A percentile compares a stretch with the other conserved stretches of the same genome.
These are phyloP conservation scores for Neosalanx taihuensis DNA, from an alignment of 2,797 vertebrate genomes.

Conservation along the genomic window DNA sequence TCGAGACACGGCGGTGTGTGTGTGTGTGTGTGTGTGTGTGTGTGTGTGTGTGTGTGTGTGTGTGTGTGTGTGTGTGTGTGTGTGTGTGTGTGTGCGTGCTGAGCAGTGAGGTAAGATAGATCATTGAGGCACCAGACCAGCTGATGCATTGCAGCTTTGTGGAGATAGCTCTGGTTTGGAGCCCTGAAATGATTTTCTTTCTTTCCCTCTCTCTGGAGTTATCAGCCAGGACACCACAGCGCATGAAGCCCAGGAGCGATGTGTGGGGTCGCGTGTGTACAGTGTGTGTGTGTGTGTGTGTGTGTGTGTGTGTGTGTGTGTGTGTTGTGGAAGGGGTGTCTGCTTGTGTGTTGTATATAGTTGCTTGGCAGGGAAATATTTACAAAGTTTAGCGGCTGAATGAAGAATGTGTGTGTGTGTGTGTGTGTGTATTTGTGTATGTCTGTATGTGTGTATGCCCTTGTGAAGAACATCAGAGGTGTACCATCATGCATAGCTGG, in stretches of 20 bases:
- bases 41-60: no score
- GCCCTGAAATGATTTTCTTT: constrained; percentile 66
- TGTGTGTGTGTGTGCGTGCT: constrained; percentile 59
- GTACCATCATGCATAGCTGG: neutral
- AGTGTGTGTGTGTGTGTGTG: neutral
- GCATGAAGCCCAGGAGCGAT: constrained; percentile 59
- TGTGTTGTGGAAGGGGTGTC: constrained; percentile 14
- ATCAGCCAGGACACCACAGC: constrained; percentile 58
- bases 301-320: neutral
- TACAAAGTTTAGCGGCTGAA: constrained; percentile 27
- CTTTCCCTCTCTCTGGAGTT: no score
- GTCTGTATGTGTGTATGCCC: neutral
- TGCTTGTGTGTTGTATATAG: neutral
- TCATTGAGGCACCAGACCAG: constrained; percentile 69
- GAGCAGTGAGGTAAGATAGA: constrained; percentile 63
- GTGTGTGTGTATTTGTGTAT: neutral
- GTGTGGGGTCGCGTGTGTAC: constrained; percentile 28
- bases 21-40: no score
- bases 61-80: no score
- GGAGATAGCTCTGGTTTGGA: constrained; percentile 70
- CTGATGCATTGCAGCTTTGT: constrained; percentile 67
- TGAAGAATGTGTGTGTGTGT: neutral
- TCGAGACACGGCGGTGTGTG: constrained; percentile 62
- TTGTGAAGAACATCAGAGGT: neutral
- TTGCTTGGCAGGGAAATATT: neutral